Evolutionary conservation across 1,140 invertebrate species (phyloP), one percentile per base, ranked within the genome.

Genomic region (Neodiprion virginianus): DNA sequence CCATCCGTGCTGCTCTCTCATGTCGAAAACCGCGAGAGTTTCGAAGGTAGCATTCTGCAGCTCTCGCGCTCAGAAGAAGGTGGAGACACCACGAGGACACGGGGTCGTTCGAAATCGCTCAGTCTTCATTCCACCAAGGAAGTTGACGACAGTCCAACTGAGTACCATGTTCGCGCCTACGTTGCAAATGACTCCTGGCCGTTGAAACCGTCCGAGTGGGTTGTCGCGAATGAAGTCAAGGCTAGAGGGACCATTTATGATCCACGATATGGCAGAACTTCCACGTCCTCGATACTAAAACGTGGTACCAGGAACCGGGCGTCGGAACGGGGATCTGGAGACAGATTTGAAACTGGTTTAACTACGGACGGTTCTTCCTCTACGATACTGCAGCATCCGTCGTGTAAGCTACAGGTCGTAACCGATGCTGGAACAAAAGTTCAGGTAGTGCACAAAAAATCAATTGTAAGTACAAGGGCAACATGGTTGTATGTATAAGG

Each of bases 141-240:
- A 65, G 69, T 40, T 48, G 28, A 66, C 23, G 48, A 71, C 1
- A 40, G 40, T 21, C 11, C n/a, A 11, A 73, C 77, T 65, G n/a
- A 48, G 28, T 78, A 77, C 79, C 78, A 74, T 3, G 48, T 83
- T 8, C 79, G 84, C 21, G 84, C 76, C 50, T 79, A 71, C 8
- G 79, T 83, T 7, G 67, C 81, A 1, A 73, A 81, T 11, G 69
- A 86, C 17, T 82, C 80, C 1, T 86, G 84, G 84, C 84, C 84
- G 1, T 67, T 85, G 17, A 81, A 74, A 1, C 66, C 67, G 9
- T 11, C 67, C 14, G 84, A 86, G 23, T 86, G 84, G 84, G 23
- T 11, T 1, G 28, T 76, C 0, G 82, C 77, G 9, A 76, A 66
- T 8, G 75, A 79, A 10, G 47, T 66, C 8, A 81, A 78, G 11